phyloP scores from a whole-genome alignment of 2,797 vertebrate genomes.

The Siniperca obscura region DNA sequence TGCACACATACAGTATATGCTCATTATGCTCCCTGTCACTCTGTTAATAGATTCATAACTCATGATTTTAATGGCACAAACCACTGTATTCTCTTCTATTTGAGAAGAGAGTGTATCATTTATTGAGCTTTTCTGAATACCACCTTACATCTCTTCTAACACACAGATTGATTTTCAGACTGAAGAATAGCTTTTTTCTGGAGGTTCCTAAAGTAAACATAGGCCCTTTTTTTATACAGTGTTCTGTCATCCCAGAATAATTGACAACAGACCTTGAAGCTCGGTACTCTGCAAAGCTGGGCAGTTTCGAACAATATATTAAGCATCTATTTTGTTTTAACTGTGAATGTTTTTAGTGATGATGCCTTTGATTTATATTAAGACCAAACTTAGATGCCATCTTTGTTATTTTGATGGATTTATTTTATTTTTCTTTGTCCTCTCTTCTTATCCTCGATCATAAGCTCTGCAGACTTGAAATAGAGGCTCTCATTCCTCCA shows the following conservation, averaged over 20 bases:
- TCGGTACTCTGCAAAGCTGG: conserved; percentile 10
- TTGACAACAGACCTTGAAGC: conserved; percentile 33
- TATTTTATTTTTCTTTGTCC: neutral
- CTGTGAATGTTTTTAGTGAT: neutral
- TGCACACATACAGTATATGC: neutral
- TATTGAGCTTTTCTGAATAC: neutral
- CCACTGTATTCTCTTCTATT: neutral
- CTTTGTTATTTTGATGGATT: conserved; percentile 12
- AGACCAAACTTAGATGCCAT: conserved; percentile 9
- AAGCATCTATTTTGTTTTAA: neutral
- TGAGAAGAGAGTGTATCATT: neutral
- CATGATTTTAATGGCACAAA: neutral
- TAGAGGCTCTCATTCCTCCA: conserved; percentile 1
- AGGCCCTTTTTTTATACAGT: conserved; percentile 2
- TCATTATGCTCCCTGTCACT: neutral
- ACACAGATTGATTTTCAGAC: conserved; percentile 5
- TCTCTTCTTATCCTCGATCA: neutral
- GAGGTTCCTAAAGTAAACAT: conserved; percentile 28
- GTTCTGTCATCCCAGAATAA: conserved; percentile 39
- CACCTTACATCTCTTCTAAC: neutral
- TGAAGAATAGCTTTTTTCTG: neutral
- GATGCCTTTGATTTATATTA: conserved; percentile 28
- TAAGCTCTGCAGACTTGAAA: neutral
- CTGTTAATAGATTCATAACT: neutral
- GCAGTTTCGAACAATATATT: neutral